Evolutionary conservation across 1,140 invertebrate genomes (phyloP), one percentile per base, ranked within the genome.

Genomic region (Radopholus similis): DNA sequence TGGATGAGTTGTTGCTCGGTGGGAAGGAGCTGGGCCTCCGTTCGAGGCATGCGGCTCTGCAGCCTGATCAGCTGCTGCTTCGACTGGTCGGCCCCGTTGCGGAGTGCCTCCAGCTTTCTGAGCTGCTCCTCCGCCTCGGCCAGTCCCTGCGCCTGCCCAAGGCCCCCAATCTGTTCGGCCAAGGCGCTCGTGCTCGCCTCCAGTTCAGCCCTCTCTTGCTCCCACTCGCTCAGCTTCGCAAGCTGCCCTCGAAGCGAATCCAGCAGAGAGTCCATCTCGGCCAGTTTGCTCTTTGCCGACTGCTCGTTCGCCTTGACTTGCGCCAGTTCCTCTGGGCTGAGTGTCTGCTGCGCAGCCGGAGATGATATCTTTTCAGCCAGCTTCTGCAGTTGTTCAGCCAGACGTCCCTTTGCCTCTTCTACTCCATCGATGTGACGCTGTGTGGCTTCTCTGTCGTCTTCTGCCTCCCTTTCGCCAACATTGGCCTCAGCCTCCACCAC

Each of bases 171-270:
- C 23, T 65, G 21, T 1, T 65, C 57, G 30, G 21, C 34, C 3
- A 65, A 59, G 11, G 56, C 26, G 21, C 23, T 30, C n/a, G 38
- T 42, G 30, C 28, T 18, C 40, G 18, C 21, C 34, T 65, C 57
- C 21, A 65, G 64, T 21, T 62, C 55, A 21, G 18, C 64, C 34
- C 28, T 37, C 8, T 51, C 34, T 18, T 28, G 34, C 6, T 18
- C 44, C 55, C 55, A 57, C 18, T 5, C 55, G 9, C 34, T n/a
- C n/a, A 65, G 28, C 21, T 66, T 5, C 28, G 64, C 64, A 15
- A 68, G 11, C 56, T 65, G 64, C 1, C n/a, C 58, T 40, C 65
- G 64, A 21, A 65, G 64, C 21, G 38, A 18, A 18, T 18, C n/a
- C 58, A 35, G 37, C 18, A 64, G 59, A 26, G 38, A 38, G 2